These are phyloP conservation scores for Artemisiospiza belli DNA, from an alignment of 2,113 vertebrate species.

Conservation along the genomic window DNA sequence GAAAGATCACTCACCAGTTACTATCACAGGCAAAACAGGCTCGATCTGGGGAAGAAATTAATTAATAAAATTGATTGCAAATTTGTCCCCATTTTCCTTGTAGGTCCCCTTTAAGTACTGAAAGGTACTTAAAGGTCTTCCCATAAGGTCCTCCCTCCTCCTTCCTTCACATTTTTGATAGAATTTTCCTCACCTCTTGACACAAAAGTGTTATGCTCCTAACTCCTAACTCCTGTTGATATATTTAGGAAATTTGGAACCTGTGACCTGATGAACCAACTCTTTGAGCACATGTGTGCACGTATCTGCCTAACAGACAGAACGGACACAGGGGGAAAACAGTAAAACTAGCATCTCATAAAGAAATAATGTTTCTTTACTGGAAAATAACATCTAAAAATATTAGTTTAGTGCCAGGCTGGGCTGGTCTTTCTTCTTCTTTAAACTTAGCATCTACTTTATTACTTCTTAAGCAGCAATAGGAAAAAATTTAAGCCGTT, in stretches of 20 bases:
- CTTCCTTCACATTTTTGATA: background rate
- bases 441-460: background rate
- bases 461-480: background rate
- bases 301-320: background rate
- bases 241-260: background rate
- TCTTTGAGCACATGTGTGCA: background rate
- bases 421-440: background rate
- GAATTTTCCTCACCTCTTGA: background rate
- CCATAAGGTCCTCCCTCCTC: background rate
- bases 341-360: background rate
- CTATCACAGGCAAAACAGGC: background rate
- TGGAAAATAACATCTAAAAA: background rate
- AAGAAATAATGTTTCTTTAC: background rate
- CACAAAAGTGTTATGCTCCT: background rate
- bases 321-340: fast-evolving
- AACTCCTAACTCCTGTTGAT: background rate
- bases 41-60: background rate
- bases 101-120: background rate
- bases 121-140: background rate
- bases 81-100: background rate
- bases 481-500: background rate
- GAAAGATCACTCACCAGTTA: background rate
- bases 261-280: background rate
- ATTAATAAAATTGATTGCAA: background rate
- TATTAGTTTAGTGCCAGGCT: background rate